Percentiles rank a stretch among this genome's conserved stretches.
These are phyloP conservation scores for Chloroclysta siterata DNA, from an alignment of 2,888 invertebrate species.

Conservation along the genomic window DNA sequence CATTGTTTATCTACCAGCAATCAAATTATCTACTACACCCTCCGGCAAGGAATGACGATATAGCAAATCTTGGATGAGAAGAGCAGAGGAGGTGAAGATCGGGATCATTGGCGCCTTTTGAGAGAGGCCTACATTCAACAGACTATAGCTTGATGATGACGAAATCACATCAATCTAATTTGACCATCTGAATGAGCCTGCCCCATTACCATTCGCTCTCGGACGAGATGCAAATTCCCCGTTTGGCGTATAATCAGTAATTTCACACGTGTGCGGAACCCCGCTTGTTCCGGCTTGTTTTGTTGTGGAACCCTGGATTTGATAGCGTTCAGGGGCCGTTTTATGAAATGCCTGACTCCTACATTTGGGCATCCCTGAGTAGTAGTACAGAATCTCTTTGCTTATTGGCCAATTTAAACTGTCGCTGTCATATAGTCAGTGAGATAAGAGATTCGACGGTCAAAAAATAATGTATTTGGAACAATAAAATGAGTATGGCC, in stretches of 20 bases:
- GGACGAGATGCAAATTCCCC: constrained; percentile 35
- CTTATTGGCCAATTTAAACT: no score
- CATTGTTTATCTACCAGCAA: not conserved
- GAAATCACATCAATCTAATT: constrained; percentile 2
- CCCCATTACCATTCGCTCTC: constrained; percentile 28
- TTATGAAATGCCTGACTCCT: no score
- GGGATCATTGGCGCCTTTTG: not conserved
- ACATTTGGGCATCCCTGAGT: no score
- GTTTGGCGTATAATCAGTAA: constrained; percentile 36
- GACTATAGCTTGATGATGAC: not conserved
- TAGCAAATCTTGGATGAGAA: no score
- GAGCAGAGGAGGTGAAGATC: no score
- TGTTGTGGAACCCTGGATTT: constrained; percentile 23
- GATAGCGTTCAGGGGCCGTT: constrained; percentile 14
- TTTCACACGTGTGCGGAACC: constrained; percentile 34
- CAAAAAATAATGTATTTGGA: no score
- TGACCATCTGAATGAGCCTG: constrained; percentile 13
- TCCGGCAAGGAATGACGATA: not conserved
- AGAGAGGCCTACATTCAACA: not conserved
- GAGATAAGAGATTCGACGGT: no score
- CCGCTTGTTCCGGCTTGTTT: constrained; percentile 25
- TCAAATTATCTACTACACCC: not conserved
- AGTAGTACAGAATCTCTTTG: no score
- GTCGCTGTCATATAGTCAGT: no score
- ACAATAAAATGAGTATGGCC: no score